phyloP scores from a whole-genome alignment of 2,113 vertebrate genomes.

The Ictidomys tridecemlineatus region DNA sequence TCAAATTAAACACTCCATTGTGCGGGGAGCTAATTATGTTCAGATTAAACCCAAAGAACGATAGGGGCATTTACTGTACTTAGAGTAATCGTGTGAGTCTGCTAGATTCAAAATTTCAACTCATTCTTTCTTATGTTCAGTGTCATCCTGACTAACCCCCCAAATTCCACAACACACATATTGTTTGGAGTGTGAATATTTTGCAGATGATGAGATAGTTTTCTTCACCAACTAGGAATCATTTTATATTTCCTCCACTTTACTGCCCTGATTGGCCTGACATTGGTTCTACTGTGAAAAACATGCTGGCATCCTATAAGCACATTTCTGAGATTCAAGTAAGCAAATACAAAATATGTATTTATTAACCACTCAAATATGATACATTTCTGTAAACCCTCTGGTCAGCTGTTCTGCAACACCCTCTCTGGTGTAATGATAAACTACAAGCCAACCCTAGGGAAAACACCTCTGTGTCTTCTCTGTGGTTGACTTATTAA shows the following conservation, averaged over 20 bases:
- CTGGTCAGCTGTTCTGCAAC: neutral
- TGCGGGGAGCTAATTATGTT: slow-evolving; percentile 90
- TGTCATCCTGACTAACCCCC: slow-evolving; percentile 76
- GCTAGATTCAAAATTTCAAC: slow-evolving; percentile 80
- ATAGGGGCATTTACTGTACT: slow-evolving; percentile 87
- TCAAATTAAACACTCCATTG: slow-evolving; percentile 90
- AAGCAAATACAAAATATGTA: slow-evolving; percentile 70
- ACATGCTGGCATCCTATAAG: slow-evolving; percentile 59
- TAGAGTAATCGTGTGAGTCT: slow-evolving; percentile 84
- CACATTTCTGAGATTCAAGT: slow-evolving; percentile 61
- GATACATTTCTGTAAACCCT: neutral
- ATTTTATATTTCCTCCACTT: neutral
- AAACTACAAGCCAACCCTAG: slow-evolving; percentile 48
- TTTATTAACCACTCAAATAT: slow-evolving; percentile 69
- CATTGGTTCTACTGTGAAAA: neutral
- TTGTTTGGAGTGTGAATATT: slow-evolving; percentile 71
- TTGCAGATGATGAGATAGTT: slow-evolving; percentile 50
- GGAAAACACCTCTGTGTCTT: neutral
- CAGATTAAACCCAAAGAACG: slow-evolving; percentile 88
- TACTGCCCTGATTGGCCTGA: neutral
- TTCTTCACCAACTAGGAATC: neutral
- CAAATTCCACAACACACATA: slow-evolving; percentile 59
- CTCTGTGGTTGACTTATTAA: slow-evolving; percentile 53
- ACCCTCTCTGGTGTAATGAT: slow-evolving; percentile 21
- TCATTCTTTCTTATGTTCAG: slow-evolving; percentile 84